Evolutionary conservation across 2,113 vertebrate genomes (phyloP).

Genomic region (Gallinago jamesoni): DNA sequence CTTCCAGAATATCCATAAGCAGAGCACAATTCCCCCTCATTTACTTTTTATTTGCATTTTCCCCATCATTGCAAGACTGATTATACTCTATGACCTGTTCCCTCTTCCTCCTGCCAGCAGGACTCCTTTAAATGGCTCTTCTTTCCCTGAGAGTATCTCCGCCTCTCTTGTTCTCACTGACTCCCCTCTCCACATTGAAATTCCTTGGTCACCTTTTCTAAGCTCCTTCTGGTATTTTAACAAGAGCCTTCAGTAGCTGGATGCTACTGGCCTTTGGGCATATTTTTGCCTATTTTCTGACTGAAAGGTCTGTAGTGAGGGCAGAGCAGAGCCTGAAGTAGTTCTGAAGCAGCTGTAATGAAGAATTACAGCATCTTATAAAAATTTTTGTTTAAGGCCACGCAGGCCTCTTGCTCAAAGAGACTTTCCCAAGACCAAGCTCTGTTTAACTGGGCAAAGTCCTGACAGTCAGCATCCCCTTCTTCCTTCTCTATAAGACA

Average conservation of each 20-base stretch:
- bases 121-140: neutral
- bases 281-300: neutral
- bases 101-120: neutral
- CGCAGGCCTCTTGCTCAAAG: neutral
- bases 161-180: neutral
- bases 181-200: neutral
- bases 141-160: neutral
- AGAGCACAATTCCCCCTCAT: neutral
- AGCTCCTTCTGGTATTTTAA: neutral
- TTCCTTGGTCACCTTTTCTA: neutral
- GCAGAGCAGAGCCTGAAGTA: neutral
- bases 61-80: neutral
- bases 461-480: fast-evolving
- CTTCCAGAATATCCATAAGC: neutral
- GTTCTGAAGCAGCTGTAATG: neutral
- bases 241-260: neutral
- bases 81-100: neutral
- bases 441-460: neutral
- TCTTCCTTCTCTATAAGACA: neutral
- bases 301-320: neutral
- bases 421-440: neutral
- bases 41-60: conserved; percentile 4
- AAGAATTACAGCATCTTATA: neutral
- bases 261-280: neutral
- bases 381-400: neutral